Base-by-base conservation (phyloP, 2,888 invertebrate species). In the Argyra leucocephala region DNA sequence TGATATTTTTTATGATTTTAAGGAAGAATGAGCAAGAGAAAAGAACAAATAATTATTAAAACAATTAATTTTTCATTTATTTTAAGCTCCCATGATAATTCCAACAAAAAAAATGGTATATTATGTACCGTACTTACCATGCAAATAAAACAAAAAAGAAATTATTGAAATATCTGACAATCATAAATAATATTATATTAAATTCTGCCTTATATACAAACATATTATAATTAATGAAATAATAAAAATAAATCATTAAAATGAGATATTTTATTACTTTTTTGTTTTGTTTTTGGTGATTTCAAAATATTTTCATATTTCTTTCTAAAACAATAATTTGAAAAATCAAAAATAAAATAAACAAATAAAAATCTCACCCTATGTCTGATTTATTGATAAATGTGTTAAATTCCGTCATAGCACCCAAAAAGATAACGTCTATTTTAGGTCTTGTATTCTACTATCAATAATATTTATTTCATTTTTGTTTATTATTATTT, bases 351-450 rank as follows among this genome's bases (percentile, higher is more conserved):
- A 18, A 48, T 18, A 15, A 48, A 48, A 9, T 12, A 48, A 48
- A 48, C 48, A 48, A n/a, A 48, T 31, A 48, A 48, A 48, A 48
- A 48, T 48, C 48, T 48, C 48, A 48, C 48, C 48, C 48, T 48
- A 48, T 48, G 48, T 48, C 48, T 48, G 48, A 48, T 48, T 48
- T 48, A 48, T 48, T 48, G 48, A 48, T 48, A 48, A 48, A 48
- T 48, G 48, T 48, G n/a, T 48, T 48, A 18, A 48, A 48, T 48
- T 48, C 48, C 48, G 48, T 48, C 48, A 48, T 48, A 48, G 48
- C 48, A 48, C 48, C 48, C 48, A 48, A 15, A 48, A 48, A 48
- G 48, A 48, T 48, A 48, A 48, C 48, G 48, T 48, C 48, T 48
- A 48, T 48, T 48, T 48, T 48, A 48, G 48, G 48, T 48, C 48